Evolutionary conservation across 2,113 vertebrate species (phyloP), one percentile per base, ranked within the genome.

Genomic region (Eulacestoma nigropectus): DNA sequence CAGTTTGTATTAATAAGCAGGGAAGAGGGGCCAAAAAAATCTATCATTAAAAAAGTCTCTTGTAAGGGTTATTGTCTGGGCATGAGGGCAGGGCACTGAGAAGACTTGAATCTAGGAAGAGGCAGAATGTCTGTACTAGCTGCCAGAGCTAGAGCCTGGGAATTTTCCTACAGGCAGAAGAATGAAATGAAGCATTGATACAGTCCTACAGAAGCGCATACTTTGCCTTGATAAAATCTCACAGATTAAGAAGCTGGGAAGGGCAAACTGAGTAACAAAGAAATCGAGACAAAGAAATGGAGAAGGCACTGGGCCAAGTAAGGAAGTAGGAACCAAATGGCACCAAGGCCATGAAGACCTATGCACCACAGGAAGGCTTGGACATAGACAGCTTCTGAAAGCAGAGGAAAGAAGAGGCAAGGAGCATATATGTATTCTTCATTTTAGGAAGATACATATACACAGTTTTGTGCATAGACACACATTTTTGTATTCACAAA

Each of bases 221-320:
- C 41, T 94, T 96, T 79, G 62, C 57, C 70, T 49, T 47, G 92
- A 96, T 95, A 93, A 96, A 94, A 94, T 96, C 94, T 93, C 85
- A 69, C 14, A 80, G 67, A 94, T 83, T 92, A 92, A 90, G 88
- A 93, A 83, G 29, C 78, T 77, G 50, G 63, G 50, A 59, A 90
- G 72, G 78, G 33, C 64, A 94, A 79, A 17, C 64, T 83, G 29
- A 65, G 29, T 78, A 88, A 85, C 42, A 93, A 88, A 94, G 79
- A 93, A 93, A 95, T 57, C 0, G 3, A 89, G 90, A 95, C 88
- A 93, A 84, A 89, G 74, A 92, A 63, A 55, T 70, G 59, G n/a
- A 92, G 55, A 88, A 56, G 76, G 85, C 90, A 94, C 21, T 39
- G 47, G 33, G 85, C 90, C 94, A 93, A 46, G 50, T n/a, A 69